These are phyloP conservation scores for Arion vulgaris DNA, from an alignment of 1,140 invertebrate species.

Conservation along the genomic window DNA sequence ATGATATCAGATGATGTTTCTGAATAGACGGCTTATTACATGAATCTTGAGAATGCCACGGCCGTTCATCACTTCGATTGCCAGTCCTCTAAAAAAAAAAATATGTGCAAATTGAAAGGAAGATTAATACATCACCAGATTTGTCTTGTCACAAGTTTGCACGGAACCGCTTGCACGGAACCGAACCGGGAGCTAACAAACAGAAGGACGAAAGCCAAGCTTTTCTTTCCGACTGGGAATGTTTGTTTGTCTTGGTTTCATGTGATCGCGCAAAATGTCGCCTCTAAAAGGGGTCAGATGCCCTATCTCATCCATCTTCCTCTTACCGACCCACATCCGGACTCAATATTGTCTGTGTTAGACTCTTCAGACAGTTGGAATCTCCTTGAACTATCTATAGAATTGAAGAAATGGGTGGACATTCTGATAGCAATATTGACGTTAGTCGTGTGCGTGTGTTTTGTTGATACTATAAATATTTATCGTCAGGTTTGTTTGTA, in stretches of 20 bases:
- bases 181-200: background rate
- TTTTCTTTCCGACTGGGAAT: slow-evolving; percentile 3
- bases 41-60: too few relatives aligned
- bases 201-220: background rate
- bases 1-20: too few relatives aligned
- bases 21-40: too few relatives aligned
- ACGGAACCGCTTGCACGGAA: background rate
- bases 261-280: background rate
- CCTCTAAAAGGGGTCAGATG: slow-evolving; percentile 11
- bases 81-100: too few relatives aligned
- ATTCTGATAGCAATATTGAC: too few relatives aligned
- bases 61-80: too few relatives aligned
- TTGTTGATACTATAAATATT: too few relatives aligned
- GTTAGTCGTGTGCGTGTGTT: too few relatives aligned
- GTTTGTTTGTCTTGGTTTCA: background rate
- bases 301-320: slow-evolving; percentile 21
- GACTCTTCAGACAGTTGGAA: background rate
- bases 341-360: slow-evolving; percentile 27
- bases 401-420: background rate
- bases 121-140: slow-evolving; percentile 10
- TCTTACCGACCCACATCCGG: slow-evolving; percentile 13
- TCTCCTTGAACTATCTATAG: background rate
- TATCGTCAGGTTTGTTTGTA: too few relatives aligned
- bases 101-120: background rate
- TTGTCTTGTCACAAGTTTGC: background rate